Percentiles rank a stretch among this genome's conserved stretches.
phyloP scores from a whole-genome alignment of 2,888 invertebrate species.

The Synergus gifuensis region DNA sequence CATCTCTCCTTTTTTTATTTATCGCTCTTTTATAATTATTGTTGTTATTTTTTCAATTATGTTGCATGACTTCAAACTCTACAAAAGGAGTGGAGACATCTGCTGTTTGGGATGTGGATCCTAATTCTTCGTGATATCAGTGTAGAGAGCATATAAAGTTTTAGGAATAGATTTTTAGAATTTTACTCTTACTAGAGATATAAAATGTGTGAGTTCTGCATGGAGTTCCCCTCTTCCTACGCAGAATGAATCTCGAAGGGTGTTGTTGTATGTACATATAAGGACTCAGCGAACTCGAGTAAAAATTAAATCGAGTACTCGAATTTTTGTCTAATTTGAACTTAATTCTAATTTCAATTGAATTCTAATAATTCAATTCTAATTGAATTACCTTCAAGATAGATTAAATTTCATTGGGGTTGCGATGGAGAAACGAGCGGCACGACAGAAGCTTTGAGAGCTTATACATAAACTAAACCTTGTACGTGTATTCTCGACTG shows the following conservation, averaged over 20 bases:
- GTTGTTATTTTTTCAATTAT: too few relatives aligned
- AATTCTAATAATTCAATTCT: too few relatives aligned
- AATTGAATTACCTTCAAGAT: neutral
- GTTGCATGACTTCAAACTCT: too few relatives aligned
- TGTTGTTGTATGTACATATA: neutral
- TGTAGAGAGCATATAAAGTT: too few relatives aligned
- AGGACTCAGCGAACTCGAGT: neutral
- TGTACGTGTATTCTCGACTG: constrained; percentile 66
- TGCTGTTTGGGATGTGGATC: too few relatives aligned
- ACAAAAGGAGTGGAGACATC: too few relatives aligned
- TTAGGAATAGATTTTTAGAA: too few relatives aligned
- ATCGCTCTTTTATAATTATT: too few relatives aligned
- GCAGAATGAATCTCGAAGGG: neutral
- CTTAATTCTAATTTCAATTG: neutral
- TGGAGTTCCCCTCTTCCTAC: neutral
- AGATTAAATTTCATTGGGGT: neutral
- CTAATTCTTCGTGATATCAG: too few relatives aligned
- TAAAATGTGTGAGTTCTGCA: neutral
- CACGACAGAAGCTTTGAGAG: constrained; percentile 64
- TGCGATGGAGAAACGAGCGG: constrained; percentile 48
- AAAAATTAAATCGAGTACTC: neutral
- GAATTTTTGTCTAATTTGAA: neutral
- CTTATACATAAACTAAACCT: constrained; percentile 63
- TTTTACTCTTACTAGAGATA: neutral
- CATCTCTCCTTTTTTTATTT: neutral